These are phyloP conservation scores for Pocillopora grandis DNA, from an alignment of 92 coral and sea anemone species.

Conservation along the genomic window DNA sequence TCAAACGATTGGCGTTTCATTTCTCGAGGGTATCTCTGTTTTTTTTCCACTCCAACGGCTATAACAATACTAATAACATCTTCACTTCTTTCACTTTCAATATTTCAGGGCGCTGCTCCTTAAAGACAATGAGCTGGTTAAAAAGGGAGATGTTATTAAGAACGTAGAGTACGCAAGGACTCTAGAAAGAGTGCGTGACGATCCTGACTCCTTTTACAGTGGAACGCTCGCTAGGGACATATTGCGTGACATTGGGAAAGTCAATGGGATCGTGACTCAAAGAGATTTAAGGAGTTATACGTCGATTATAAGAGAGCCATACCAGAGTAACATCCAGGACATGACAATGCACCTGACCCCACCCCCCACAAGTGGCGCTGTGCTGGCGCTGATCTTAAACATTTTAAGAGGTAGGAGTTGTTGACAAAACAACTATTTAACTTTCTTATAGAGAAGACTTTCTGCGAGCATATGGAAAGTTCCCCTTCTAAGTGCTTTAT, in stretches of 20 bases:
- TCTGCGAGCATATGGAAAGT: no score
- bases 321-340: conserved; percentile 37
- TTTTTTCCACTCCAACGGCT: no score
- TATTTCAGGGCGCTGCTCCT: conserved; percentile 62
- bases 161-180: conserved; percentile 71
- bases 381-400: conserved; percentile 32
- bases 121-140: conserved; percentile 39
- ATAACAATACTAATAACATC: background rate
- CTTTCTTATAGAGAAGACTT: no score
- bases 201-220: conserved; percentile 75
- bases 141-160: conserved; percentile 54
- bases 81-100: background rate
- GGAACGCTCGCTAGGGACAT: conserved; percentile 70
- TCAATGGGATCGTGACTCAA: conserved; percentile 50
- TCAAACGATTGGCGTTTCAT: no score
- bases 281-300: conserved; percentile 63
- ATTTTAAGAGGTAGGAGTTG: conserved; percentile 63
- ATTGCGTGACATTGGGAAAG: conserved; percentile 48
- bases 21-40: background rate
- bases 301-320: conserved; percentile 23
- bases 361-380: conserved; percentile 81
- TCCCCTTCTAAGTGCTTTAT: no score
- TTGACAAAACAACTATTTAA: no score
- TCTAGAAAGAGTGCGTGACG: conserved; percentile 59
- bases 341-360: conserved; percentile 74